Conservation (phyloP, 2,888 invertebrate genomes). For the Hirtodrosophila alboralis region DNA sequence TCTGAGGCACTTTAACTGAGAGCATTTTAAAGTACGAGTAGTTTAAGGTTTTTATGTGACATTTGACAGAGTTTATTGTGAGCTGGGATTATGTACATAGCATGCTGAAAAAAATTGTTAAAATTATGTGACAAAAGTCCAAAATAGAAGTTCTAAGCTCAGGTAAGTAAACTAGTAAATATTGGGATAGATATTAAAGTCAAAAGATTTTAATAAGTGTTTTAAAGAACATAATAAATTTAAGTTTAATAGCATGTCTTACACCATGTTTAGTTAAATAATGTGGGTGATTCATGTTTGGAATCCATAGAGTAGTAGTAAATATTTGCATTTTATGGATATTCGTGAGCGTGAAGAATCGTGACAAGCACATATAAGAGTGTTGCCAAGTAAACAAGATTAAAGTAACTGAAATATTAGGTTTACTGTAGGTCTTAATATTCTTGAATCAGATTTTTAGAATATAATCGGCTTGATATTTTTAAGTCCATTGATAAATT, state of each 20-base stretch:
- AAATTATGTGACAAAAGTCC: conserved; percentile 3
- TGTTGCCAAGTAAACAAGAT: too few relatives aligned
- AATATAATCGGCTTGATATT: conserved; percentile 5
- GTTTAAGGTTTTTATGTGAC: conserved; percentile 57
- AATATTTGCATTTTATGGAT: background rate
- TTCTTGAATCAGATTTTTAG: background rate
- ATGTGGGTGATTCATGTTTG: conserved; percentile 2
- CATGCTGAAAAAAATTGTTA: conserved; percentile 6
- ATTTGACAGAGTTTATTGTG: conserved; percentile 41
- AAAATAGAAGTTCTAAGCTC: background rate
- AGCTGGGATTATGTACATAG: conserved; percentile 7
- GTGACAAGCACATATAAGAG: too few relatives aligned
- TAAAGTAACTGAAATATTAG: too few relatives aligned
- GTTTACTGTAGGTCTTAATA: background rate
- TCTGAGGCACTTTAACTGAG: conserved; percentile 32
- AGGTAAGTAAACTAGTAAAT: background rate
- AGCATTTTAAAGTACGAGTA: conserved; percentile 52
- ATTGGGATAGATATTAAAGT: too few relatives aligned
- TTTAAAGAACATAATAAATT: too few relatives aligned
- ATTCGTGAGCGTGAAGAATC: background rate
- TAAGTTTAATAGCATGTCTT: too few relatives aligned
- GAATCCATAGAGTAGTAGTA: background rate
- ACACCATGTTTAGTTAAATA: background rate
- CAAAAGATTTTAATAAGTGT: too few relatives aligned
- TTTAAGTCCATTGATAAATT: background rate